Evolutionary conservation across 2,888 invertebrate genomes (phyloP).

Genomic region (Arge pagana): DNA sequence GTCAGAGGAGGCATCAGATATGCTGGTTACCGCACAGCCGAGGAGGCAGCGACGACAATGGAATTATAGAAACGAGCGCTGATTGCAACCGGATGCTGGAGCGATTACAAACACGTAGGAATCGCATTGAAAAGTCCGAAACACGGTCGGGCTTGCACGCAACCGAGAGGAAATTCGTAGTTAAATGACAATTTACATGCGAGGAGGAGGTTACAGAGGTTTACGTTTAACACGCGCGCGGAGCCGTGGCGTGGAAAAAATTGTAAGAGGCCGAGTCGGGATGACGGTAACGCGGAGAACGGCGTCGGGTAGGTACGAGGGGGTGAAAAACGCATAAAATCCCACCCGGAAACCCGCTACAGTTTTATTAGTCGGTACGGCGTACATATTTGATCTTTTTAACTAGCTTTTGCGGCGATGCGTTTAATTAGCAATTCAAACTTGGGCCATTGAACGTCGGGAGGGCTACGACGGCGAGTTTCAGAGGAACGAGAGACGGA

Average conservation of each 20-base stretch:
- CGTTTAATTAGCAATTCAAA: slow-evolving; percentile 20
- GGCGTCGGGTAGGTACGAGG: too few relatives aligned
- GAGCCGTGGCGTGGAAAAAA: too few relatives aligned
- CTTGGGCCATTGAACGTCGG: slow-evolving; percentile 9
- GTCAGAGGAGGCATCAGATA: too few relatives aligned
- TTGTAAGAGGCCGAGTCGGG: too few relatives aligned
- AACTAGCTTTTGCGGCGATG: slow-evolving; percentile 1
- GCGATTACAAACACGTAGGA: slow-evolving; percentile 8
- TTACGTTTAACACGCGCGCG: slow-evolving; percentile 4
- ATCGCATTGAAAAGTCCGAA: too few relatives aligned
- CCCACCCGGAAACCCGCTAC: slow-evolving; percentile 1
- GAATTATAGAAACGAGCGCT: slow-evolving; percentile 8
- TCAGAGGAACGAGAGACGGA: too few relatives aligned
- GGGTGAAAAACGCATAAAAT: not conserved
- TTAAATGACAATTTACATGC: slow-evolving; percentile 20
- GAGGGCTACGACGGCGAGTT: too few relatives aligned
- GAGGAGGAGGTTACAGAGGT: slow-evolving; percentile 6
- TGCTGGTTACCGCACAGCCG: too few relatives aligned
- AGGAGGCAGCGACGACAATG: slow-evolving; percentile 7
- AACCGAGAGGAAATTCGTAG: slow-evolving; percentile 10
- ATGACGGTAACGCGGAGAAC: too few relatives aligned
- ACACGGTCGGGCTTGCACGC: slow-evolving; percentile 8
- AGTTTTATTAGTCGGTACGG: not conserved
- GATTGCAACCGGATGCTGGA: slow-evolving; percentile 10
- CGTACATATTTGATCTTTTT: slow-evolving; percentile 8